phyloP scores from a whole-genome alignment of 2,888 invertebrate species.

The Spodoptera exigua region DNA sequence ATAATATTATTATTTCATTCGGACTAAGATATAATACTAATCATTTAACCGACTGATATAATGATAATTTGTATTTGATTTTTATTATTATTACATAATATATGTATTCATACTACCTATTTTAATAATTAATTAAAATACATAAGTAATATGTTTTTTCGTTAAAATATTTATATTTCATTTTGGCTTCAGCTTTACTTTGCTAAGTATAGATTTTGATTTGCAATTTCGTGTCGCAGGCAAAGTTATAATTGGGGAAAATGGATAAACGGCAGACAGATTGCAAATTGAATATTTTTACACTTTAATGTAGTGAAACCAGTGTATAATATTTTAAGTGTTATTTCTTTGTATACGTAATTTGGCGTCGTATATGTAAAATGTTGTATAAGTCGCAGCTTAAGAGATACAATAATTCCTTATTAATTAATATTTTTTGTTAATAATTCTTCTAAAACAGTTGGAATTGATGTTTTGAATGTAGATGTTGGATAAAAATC shows the following conservation, averaged over 20 bases:
- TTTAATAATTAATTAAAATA: constrained; percentile 19
- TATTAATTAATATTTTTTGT: constrained; percentile 11
- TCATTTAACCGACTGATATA: constrained; percentile 80
- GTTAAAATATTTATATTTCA: constrained; percentile 62
- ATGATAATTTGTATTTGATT: constrained; percentile 67
- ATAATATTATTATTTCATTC: constrained; percentile 66
- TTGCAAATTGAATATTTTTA: constrained; percentile 61
- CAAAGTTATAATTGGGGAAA: constrained; percentile 62
- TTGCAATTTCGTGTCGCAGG: constrained; percentile 64
- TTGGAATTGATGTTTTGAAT: constrained; percentile 12
- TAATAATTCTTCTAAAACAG: constrained; percentile 10
- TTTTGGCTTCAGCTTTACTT: constrained; percentile 81
- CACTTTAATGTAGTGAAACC: constrained; percentile 60
- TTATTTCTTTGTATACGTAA: constrained; percentile 67
- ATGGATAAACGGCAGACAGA: constrained; percentile 59
- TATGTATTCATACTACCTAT: constrained; percentile 8
- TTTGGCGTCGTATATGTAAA: constrained; percentile 57
- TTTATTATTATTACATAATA: constrained; percentile 37
- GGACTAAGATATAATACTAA: constrained; percentile 67
- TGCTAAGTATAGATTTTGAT: constrained; percentile 65
- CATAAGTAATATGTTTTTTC: constrained; percentile 49
- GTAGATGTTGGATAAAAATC: constrained; percentile 37
- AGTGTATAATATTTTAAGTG: constrained; percentile 71
- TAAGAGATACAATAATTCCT: constrained; percentile 9
- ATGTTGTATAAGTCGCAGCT: constrained; percentile 54